These are phyloP conservation scores for Cephus runcator DNA, from an alignment of 2,888 invertebrate genomes.

Conservation along the genomic window DNA sequence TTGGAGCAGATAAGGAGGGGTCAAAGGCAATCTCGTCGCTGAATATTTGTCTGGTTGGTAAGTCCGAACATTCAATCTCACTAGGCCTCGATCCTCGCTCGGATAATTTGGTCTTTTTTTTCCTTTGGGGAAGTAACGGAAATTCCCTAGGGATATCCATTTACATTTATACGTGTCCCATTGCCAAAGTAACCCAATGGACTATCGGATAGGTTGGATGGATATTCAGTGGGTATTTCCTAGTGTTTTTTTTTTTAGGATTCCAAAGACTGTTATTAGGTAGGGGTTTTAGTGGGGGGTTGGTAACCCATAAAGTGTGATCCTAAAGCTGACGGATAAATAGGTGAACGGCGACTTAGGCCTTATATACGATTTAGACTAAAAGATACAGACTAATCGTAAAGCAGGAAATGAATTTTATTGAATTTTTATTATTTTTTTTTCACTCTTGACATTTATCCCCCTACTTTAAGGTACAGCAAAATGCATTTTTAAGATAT, in stretches of 20 bases:
- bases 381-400: not conserved
- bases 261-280: not conserved
- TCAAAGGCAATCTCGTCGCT: not conserved
- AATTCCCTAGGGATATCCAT: not conserved
- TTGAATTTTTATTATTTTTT: not conserved
- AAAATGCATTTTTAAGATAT: no score
- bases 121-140: not conserved
- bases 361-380: not conserved
- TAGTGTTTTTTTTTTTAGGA: not conserved
- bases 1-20: not conserved
- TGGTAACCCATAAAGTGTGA: not conserved
- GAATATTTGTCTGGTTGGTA: not conserved
- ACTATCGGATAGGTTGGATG: not conserved
- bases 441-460: not conserved
- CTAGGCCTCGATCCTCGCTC: not conserved
- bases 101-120: not conserved
- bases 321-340: not conserved
- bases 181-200: not conserved
- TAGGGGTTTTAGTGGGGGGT: not conserved
- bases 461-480: no score
- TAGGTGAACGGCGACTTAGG: not conserved
- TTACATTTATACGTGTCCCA: not conserved
- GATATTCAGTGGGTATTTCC: not conserved
- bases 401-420: not conserved
- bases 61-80: not conserved